Base-by-base conservation (phyloP, 1,140 invertebrate genomes). In the Platyscapa corneri region DNA sequence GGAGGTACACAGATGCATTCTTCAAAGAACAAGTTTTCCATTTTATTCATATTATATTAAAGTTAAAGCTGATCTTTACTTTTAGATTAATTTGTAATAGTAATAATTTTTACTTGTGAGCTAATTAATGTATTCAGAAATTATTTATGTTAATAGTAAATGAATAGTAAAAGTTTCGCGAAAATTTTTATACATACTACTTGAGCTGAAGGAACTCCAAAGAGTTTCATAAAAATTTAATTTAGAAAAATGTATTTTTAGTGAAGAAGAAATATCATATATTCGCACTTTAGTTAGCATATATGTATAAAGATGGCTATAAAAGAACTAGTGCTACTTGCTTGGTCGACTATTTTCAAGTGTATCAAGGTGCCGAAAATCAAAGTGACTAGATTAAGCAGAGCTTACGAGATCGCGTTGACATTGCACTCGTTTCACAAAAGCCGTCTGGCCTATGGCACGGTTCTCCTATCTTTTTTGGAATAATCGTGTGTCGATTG, bases 331-430 rank as follows among this genome's bases (percentile, higher is more conserved):
- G 20, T 8, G 46, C 27, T 39, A 37, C 32, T 34, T 53, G 70
- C 64, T 80, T 42, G 67, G 76, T 81, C 78, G 78, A 42, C 78
- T 65, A 76, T 81, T 85, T 85, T 85, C 53, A 72, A 82, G 70
- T 37, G 42, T n/a, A 49, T 70, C 64, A 14, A 37, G 39, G 42
- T 12, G 27, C 20, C 20, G 49, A 46, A 74, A 82, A 53, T 30
- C 39, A 32, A 65, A 78, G 76, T n/a, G 32, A 81, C 2, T 30
- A 37, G 32, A 70, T 70, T 70, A 70, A 70, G 34, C 30, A 70
- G 2, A 3, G 14, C 14, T 70, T 37, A 70, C 10, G 34, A 37
- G 18, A 34, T 37, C 67, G 32, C 67, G 34, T 37, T 32, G 5
- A 70, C 32, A 1, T 70, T 37, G 37, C 67, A 23, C 67, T 70